These are phyloP conservation scores for Crossaster papposus DNA, from an alignment of 53 echinoderm and acorn worm species.

Conservation along the genomic window DNA sequence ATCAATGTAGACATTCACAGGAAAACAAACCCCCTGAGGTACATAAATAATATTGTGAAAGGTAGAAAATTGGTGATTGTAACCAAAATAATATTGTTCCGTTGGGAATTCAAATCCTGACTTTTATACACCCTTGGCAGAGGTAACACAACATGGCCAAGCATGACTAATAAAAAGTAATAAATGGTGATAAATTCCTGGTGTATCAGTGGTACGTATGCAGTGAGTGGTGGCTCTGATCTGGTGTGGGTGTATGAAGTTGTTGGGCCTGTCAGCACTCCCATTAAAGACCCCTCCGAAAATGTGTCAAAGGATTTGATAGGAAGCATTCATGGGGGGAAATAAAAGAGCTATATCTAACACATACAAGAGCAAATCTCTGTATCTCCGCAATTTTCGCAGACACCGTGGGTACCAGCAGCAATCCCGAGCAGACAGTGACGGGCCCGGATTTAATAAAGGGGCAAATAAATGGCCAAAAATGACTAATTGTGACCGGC, in stretches of 20 bases:
- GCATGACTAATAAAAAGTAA: constrained; percentile 32
- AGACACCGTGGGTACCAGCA: too few relatives aligned
- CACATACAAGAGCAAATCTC: too few relatives aligned
- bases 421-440: too few relatives aligned
- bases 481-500: too few relatives aligned
- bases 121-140: constrained; percentile 51
- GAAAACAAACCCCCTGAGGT: neutral
- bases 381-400: too few relatives aligned
- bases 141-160: neutral
- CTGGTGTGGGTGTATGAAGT: neutral
- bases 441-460: too few relatives aligned
- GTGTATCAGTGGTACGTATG: neutral
- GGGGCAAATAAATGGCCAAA: too few relatives aligned
- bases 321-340: constrained; percentile 2
- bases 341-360: neutral
- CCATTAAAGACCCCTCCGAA: constrained; percentile 31
- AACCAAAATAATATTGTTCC: constrained; percentile 46
- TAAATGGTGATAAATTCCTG: constrained; percentile 10
- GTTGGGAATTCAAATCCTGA: constrained; percentile 16
- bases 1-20: neutral
- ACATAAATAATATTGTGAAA: constrained; percentile 30
- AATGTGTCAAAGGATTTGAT: constrained; percentile 33
- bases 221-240: neutral
- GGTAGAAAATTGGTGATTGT: constrained; percentile 12
- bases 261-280: constrained; percentile 30